Evolutionary conservation across 1,140 invertebrate species (phyloP), one percentile per base, ranked within the genome.

Genomic region (Stegodyphus dumicola): DNA sequence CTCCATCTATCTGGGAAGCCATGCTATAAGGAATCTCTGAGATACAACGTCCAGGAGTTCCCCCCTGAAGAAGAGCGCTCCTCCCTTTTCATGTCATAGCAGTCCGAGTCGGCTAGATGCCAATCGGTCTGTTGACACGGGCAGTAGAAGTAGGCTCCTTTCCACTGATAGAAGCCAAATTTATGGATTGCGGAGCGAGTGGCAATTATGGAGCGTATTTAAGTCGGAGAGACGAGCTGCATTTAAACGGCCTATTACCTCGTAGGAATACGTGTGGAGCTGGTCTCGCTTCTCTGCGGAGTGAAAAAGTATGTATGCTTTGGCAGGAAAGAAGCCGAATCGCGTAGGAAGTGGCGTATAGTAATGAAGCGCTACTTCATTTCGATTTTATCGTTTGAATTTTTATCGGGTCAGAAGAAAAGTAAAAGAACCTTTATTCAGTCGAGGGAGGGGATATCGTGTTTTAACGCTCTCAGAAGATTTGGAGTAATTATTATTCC

Each of bases 191-290:
- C 52, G 60, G 80, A 74, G 33, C 70, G 70, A 74, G 69, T 75
- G 66, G 73, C 81, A 85, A 85, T 85, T 85, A 77, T 77, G 74
- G 74, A 77, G 81, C 81, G 64, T 81, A 73, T 81, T 81, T 81
- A 81, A 73, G 78, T 73, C 49, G 78, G 9, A 15, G 71, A 83
- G 80, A 77, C 81, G 81, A 85, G 81, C 81, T 85, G 81, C 81
- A 85, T 85, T 69, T 69, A 85, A 85, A 85, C 81, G 81, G 74
- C 81, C 81, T 67, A 85, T 85, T 85, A 85, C 81, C 66, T 54
- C 65, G n/a, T 18, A 56, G 6, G 79, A 74, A 74, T 74, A 74
- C 69, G 70, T 64, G 56, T 64, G 70, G 11, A 7, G 7, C 33
- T 33, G 33, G 33, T 33, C 33, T 33, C 33, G 33, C 33, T 33